These are phyloP conservation scores for Caenorhabditis afra DNA, from an alignment of 2,888 invertebrate genomes.

Conservation along the genomic window DNA sequence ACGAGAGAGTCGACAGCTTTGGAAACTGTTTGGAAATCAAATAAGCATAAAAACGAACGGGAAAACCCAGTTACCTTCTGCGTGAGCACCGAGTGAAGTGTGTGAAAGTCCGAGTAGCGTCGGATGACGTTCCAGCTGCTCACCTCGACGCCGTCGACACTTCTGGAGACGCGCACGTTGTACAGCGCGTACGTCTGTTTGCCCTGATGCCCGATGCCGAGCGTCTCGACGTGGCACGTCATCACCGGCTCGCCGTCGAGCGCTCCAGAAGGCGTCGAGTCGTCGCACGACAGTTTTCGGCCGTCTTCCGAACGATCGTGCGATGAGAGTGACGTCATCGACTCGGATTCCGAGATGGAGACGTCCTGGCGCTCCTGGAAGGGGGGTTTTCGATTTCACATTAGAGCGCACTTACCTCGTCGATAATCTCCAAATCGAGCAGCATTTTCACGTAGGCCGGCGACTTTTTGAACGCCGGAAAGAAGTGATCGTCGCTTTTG, in stretches of 20 bases:
- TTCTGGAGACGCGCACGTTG: constrained; percentile 73
- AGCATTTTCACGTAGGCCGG: constrained; percentile 86
- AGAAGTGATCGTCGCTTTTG: constrained; percentile 84
- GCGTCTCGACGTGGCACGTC: constrained; percentile 72
- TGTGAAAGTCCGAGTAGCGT: constrained; percentile 94
- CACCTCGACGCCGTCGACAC: constrained; percentile 61
- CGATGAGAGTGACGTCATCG: constrained; percentile 41
- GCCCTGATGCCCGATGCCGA: constrained; percentile 78
- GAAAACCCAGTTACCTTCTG: constrained; percentile 81
- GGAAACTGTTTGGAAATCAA: constrained; percentile 85
- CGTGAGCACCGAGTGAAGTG: constrained; percentile 89
- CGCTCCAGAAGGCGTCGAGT: neutral
- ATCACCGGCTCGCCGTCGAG: constrained; percentile 58
- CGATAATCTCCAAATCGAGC: constrained; percentile 85
- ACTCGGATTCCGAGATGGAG: constrained; percentile 40
- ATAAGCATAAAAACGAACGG: too few relatives aligned
- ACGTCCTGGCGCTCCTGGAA: constrained; percentile 44
- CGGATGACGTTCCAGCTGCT: constrained; percentile 90
- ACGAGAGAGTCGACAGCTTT: constrained; percentile 87
- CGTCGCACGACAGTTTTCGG: constrained; percentile 11
- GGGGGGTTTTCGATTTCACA: too few relatives aligned
- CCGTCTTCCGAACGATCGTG: constrained; percentile 18
- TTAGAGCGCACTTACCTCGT: constrained; percentile 76
- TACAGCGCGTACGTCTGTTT: constrained; percentile 78
- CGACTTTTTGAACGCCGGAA: constrained; percentile 86